Conservation (phyloP, 1,140 invertebrate genomes). For the Drosophila albomicans region DNA sequence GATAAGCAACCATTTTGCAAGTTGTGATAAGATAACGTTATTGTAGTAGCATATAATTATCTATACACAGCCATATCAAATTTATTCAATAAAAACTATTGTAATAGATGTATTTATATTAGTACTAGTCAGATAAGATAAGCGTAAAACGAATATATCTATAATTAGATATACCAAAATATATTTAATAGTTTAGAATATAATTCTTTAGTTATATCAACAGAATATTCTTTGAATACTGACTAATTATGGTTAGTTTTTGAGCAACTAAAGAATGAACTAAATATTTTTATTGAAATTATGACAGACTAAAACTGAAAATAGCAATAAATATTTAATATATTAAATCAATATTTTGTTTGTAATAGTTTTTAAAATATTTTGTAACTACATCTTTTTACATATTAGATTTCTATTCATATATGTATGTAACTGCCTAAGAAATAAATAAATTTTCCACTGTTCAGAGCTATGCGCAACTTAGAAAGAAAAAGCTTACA, state of each 20-base stretch:
- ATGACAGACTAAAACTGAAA: too few relatives aligned
- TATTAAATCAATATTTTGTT: too few relatives aligned
- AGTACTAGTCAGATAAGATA: not conserved
- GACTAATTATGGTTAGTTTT: not conserved
- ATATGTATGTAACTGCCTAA: too few relatives aligned
- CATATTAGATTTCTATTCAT: too few relatives aligned
- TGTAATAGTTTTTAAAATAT: too few relatives aligned
- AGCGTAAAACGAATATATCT: not conserved
- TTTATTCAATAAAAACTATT: conserved; percentile 11
- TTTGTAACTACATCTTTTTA: too few relatives aligned
- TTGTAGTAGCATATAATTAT: not conserved
- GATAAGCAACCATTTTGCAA: conserved; percentile 39
- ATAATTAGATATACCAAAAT: conserved; percentile 1
- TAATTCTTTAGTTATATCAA: too few relatives aligned
- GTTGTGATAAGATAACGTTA: conserved; percentile 38
- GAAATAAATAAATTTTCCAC: not conserved
- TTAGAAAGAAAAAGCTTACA: too few relatives aligned
- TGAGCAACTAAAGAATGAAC: too few relatives aligned
- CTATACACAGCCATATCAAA: conserved; percentile 1
- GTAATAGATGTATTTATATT: conserved; percentile 5
- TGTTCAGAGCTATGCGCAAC: not conserved
- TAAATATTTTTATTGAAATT: too few relatives aligned
- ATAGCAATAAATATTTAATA: too few relatives aligned
- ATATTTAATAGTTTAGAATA: not conserved
- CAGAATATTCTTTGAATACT: not conserved